phyloP scores from a whole-genome alignment of 2,113 vertebrate species.

The Paramisgurnus dabryanus region DNA sequence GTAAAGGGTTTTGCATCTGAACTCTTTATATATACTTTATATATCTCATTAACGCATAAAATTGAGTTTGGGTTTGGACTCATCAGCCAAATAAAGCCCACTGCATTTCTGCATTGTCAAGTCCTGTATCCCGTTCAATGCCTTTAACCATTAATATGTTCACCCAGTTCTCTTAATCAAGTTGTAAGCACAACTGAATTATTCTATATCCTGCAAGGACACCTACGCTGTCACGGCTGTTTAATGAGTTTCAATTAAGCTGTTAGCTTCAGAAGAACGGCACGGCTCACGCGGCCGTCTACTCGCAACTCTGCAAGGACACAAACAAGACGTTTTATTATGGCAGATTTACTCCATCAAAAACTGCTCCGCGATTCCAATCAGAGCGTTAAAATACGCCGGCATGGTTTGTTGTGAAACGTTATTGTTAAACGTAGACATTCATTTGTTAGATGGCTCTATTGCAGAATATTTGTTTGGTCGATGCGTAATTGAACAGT shows the following conservation, averaged over 20 bases:
- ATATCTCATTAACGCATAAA: no score
- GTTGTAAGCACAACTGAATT: conserved; percentile 76
- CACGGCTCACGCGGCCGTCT: conserved; percentile 59
- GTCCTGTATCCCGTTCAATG: conserved; percentile 50
- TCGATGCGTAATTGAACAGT: background rate
- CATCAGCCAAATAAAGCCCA: background rate
- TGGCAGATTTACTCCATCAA: conserved; percentile 21
- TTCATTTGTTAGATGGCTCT: background rate
- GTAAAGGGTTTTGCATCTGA: no score
- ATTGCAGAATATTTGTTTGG: background rate
- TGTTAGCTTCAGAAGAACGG: conserved; percentile 74
- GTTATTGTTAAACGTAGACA: background rate
- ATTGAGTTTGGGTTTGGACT: no score
- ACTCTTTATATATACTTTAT: no score
- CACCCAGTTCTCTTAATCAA: conserved; percentile 73
- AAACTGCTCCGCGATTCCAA: background rate
- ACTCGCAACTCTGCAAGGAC: conserved; percentile 47
- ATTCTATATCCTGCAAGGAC: conserved; percentile 79
- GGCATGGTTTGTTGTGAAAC: background rate
- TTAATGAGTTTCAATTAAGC: conserved; percentile 83
- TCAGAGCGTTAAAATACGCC: conserved; percentile 2
- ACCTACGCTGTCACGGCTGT: conserved; percentile 78
- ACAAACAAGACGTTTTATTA: conserved; percentile 52
- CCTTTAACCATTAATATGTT: conserved; percentile 66
- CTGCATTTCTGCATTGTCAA: conserved; percentile 22